These are phyloP conservation scores for Sternotherus odoratus DNA, from an alignment of 2,797 vertebrate species.

Conservation along the genomic window DNA sequence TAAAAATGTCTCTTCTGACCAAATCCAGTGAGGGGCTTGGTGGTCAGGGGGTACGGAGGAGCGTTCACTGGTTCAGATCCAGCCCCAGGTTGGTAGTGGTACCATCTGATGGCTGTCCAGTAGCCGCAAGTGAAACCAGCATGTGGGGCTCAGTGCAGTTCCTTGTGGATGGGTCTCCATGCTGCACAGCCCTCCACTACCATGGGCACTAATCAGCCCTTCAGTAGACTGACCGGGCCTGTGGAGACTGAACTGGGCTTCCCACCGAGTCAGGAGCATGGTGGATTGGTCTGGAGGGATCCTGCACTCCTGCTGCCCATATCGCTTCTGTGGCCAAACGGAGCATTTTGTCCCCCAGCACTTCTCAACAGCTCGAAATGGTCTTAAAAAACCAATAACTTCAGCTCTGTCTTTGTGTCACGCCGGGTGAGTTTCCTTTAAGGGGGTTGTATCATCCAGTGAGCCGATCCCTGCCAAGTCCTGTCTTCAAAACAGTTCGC, in stretches of 20 bases:
- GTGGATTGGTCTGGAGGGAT: not conserved
- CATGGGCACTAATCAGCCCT: not conserved
- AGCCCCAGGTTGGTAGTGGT: not conserved
- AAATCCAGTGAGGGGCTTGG: not conserved
- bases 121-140: not conserved
- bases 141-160: not conserved
- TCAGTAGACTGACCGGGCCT: accelerated
- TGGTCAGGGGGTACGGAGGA: not conserved
- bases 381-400: not conserved
- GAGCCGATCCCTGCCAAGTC: not conserved
- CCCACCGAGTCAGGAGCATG: not conserved
- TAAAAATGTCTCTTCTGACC: not conserved
- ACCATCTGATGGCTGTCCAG: not conserved
- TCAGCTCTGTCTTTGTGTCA: not conserved
- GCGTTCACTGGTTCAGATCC: not conserved
- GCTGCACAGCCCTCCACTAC: not conserved
- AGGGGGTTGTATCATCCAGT: not conserved
- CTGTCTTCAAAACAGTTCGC: not conserved
- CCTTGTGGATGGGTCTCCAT: not conserved
- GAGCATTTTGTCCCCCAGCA: not conserved
- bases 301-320: not conserved
- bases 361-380: not conserved
- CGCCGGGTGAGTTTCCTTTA: not conserved
- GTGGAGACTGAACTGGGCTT: not conserved
- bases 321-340: not conserved